Percentiles rank a stretch among this genome's conserved stretches.
Conservation (phyloP, 2,797 vertebrate species). For the Carduelis carduelis region DNA sequence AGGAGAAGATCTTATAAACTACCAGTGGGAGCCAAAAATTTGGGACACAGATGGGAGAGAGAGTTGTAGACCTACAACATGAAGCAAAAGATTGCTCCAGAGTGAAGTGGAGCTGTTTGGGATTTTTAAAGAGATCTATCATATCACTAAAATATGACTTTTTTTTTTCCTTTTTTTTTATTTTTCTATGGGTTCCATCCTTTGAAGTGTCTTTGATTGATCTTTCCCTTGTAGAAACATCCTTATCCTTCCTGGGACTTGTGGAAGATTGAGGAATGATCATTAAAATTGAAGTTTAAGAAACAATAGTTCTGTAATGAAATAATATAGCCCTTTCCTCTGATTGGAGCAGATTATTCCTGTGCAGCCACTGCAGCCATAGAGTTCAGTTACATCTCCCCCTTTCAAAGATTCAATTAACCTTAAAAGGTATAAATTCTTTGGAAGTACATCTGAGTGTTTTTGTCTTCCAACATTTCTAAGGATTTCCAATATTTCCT, state of each 20-base stretch:
- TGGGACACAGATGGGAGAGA: not conserved
- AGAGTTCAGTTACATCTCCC: not conserved
- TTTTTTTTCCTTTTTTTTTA: not conserved
- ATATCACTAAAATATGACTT: not conserved
- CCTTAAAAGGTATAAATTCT: not conserved
- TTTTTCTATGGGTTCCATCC: not conserved
- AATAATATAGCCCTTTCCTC: not conserved
- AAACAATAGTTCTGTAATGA: not conserved
- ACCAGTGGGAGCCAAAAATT: not conserved
- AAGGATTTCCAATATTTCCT: not conserved
- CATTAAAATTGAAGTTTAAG: not conserved
- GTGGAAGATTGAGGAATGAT: not conserved
- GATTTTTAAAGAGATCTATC: not conserved
- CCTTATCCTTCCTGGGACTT: not conserved
- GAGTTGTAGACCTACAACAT: not conserved
- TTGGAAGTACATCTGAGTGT: accelerated
- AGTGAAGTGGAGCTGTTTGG: not conserved
- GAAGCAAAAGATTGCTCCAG: not conserved
- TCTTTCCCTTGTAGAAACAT: not conserved
- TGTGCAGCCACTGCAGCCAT: not conserved
- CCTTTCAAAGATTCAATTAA: not conserved
- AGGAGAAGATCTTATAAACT: not conserved
- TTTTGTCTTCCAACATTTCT: not conserved
- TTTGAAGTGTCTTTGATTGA: not conserved
- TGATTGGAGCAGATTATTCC: not conserved